Conservation (phyloP, 2,888 invertebrate species). For the Axea sp. region DNA sequence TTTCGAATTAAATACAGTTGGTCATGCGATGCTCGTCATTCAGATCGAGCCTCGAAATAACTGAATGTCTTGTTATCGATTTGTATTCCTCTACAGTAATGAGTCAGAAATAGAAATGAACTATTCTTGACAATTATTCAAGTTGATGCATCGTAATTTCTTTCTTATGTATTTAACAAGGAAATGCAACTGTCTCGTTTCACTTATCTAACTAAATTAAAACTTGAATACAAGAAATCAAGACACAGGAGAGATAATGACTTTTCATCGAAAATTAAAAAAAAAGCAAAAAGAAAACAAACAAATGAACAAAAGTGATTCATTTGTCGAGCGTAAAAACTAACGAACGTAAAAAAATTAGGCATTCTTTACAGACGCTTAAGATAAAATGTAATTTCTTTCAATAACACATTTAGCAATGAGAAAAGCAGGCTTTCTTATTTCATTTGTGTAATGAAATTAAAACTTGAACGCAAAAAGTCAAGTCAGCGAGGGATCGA, state of each 20-base stretch:
- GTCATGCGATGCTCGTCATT: constrained; percentile 1
- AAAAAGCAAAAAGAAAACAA: no score
- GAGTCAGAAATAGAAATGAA: constrained; percentile 39
- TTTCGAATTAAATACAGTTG: no score
- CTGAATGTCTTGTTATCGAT: constrained; percentile 32
- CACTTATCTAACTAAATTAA: constrained; percentile 38
- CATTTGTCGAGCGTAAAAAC: no score
- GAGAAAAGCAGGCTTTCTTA: constrained; percentile 33
- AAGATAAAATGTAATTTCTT: constrained; percentile 47
- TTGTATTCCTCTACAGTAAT: constrained; percentile 11
- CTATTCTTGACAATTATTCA: constrained; percentile 41
- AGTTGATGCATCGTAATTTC: constrained; percentile 44
- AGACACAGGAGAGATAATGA: no score
- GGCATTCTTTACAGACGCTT: no score
- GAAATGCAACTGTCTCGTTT: constrained; percentile 35
- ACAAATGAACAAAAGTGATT: no score
- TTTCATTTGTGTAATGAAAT: constrained; percentile 37
- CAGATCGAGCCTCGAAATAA: constrained; percentile 11
- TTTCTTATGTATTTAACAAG: constrained; percentile 36
- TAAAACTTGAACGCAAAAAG: constrained; percentile 31
- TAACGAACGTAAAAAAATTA: no score
- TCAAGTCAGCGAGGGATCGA: background rate
- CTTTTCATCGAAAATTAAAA: no score
- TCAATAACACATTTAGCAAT: constrained; percentile 31
- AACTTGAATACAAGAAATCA: constrained; percentile 25